These are phyloP conservation scores for Drosophila erecta DNA, from an alignment of 1,140 invertebrate species.

Conservation along the genomic window DNA sequence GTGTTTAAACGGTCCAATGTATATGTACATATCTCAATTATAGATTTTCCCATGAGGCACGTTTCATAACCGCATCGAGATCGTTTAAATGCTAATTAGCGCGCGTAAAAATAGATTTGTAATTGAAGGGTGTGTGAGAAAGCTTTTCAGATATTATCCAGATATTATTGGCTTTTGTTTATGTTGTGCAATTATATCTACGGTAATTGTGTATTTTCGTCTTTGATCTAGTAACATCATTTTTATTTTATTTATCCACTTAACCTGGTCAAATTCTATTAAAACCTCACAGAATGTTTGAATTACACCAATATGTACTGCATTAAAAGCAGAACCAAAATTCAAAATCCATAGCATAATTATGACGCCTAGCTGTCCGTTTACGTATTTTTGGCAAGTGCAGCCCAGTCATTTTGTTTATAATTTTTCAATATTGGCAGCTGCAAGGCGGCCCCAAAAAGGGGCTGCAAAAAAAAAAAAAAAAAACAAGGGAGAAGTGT, in stretches of 20 bases:
- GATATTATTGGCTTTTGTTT: not conserved
- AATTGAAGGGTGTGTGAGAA: not conserved
- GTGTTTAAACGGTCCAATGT: constrained; percentile 4
- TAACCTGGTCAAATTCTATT: not conserved
- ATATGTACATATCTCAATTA: constrained; percentile 6
- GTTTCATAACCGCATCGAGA: constrained; percentile 19
- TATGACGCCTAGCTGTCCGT: constrained; percentile 54
- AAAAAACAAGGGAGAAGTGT: not conserved
- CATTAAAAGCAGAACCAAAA: constrained; percentile 37
- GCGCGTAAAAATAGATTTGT: constrained; percentile 27
- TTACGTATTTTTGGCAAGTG: constrained; percentile 53
- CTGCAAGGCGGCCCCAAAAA: constrained; percentile 35
- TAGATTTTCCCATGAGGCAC: not conserved
- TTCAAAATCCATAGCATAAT: constrained; percentile 43
- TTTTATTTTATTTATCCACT: not conserved
- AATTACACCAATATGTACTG: constrained; percentile 1
- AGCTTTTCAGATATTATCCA: not conserved
- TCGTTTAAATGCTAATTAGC: constrained; percentile 45
- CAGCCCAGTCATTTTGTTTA: constrained; percentile 67
- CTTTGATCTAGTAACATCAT: not conserved
- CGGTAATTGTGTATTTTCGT: too few species aligned
- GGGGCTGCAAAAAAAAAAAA: constrained; percentile 6
- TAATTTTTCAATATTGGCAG: constrained; percentile 76
- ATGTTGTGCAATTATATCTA: not conserved
- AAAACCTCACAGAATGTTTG: not conserved